These are phyloP conservation scores for Torymus tubicola DNA, from an alignment of 2,888 invertebrate genomes.

Conservation along the genomic window DNA sequence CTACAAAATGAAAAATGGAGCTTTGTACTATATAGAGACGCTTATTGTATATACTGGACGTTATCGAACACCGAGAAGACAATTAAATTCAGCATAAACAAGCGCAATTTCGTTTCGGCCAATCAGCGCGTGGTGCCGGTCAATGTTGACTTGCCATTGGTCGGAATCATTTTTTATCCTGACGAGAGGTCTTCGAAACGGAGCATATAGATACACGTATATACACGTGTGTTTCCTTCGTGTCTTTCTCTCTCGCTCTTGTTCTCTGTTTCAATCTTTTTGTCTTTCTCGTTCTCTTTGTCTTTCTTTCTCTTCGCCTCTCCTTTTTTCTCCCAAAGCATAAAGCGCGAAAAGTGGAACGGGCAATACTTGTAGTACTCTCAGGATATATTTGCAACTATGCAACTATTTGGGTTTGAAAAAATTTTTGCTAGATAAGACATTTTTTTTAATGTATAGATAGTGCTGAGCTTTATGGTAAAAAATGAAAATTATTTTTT, in stretches of 20 bases:
- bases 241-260: too few species aligned
- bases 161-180: conserved; percentile 9
- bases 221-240: too few species aligned
- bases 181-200: conserved; percentile 13
- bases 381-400: too few species aligned
- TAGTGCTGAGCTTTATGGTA: too few species aligned
- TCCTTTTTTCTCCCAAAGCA: not conserved
- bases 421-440: too few species aligned
- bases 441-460: too few species aligned
- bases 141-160: conserved; percentile 21
- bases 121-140: conserved; percentile 15
- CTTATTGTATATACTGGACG: not conserved
- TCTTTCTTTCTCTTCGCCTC: not conserved
- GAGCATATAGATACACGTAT: conserved; percentile 1
- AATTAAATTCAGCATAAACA: conserved; percentile 17
- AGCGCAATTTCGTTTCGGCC: not conserved
- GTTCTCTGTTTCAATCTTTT: too few species aligned
- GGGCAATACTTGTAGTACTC: not conserved
- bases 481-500: too few species aligned
- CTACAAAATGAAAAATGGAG: too few species aligned
- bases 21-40: too few species aligned
- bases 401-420: too few species aligned
- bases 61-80: not conserved
- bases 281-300: not conserved
- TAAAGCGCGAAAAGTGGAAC: conserved; percentile 27